Conservation (phyloP, 1,140 invertebrate genomes). For the Mercenaria mercenaria region DNA sequence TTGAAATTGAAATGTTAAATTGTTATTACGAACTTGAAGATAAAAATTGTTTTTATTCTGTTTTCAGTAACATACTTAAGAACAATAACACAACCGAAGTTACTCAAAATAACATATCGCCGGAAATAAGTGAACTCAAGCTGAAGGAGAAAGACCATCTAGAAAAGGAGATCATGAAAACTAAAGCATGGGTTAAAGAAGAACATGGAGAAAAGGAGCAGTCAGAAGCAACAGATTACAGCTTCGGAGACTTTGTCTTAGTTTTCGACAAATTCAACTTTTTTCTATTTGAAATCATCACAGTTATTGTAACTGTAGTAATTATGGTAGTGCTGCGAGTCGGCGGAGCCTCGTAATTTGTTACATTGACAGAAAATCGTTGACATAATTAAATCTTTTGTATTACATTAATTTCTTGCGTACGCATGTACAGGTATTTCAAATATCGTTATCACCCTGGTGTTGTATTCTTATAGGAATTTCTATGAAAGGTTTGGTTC, state of each 20-base stretch:
- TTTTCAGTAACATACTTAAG: background rate
- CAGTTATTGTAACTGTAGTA: background rate
- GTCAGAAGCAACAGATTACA: background rate
- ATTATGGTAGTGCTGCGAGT: background rate
- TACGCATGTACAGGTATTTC: too few species aligned
- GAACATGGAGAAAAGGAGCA: background rate
- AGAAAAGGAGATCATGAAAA: background rate
- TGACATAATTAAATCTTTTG: too few species aligned
- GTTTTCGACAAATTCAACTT: background rate
- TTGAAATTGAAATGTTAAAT: too few species aligned
- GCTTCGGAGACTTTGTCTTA: background rate
- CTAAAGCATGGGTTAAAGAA: background rate
- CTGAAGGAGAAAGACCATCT: background rate
- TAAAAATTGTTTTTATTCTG: background rate
- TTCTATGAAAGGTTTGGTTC: too few species aligned
- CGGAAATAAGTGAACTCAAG: background rate
- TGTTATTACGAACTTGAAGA: too few species aligned
- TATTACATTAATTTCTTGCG: too few species aligned
- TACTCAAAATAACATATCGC: background rate
- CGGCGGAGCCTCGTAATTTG: too few species aligned
- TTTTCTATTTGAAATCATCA: background rate
- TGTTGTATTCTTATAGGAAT: too few species aligned
- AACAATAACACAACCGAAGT: background rate
- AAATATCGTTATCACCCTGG: too few species aligned
- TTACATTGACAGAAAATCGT: too few species aligned